These are phyloP conservation scores for Macropodus opercularis DNA, from an alignment of 2,797 vertebrate species.

Conservation along the genomic window DNA sequence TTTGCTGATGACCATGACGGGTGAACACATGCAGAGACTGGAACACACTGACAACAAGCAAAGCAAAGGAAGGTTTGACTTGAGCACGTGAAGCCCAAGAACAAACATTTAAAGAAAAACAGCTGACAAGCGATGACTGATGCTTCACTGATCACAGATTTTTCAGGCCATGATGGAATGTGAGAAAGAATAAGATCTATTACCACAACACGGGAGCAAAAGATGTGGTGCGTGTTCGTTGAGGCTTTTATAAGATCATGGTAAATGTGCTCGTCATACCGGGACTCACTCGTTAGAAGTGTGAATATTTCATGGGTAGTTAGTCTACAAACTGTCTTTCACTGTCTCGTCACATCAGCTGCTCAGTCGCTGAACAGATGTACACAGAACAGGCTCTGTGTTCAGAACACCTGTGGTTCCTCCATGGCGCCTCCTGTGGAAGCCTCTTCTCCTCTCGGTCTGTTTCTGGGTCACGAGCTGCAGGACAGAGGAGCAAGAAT, in stretches of 20 bases:
- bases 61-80: too few relatives aligned
- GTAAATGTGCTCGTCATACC: too few relatives aligned
- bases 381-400: not conserved
- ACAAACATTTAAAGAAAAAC: not conserved
- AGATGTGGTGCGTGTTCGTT: too few relatives aligned
- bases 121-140: not conserved
- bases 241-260: too few relatives aligned
- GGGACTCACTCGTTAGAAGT: too few relatives aligned
- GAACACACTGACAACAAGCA: too few relatives aligned
- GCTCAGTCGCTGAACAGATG: not conserved
- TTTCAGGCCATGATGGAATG: not conserved
- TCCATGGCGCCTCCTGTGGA: slow-evolving; percentile 1
- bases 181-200: too few relatives aligned
- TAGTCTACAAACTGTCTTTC: not conserved
- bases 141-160: too few relatives aligned
- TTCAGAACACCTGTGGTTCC: not conserved
- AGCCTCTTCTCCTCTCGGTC: slow-evolving; percentile 12
- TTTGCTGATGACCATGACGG: too few relatives aligned
- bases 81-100: too few relatives aligned
- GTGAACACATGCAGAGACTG: too few relatives aligned
- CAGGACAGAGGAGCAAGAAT: slow-evolving; percentile 2
- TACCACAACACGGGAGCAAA: too few relatives aligned
- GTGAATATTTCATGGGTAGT: not conserved
- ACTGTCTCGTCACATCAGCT: not conserved
- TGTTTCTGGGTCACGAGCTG: slow-evolving; percentile 14